phyloP scores from a whole-genome alignment of 2,797 vertebrate genomes.

The Poecilia velifera region DNA sequence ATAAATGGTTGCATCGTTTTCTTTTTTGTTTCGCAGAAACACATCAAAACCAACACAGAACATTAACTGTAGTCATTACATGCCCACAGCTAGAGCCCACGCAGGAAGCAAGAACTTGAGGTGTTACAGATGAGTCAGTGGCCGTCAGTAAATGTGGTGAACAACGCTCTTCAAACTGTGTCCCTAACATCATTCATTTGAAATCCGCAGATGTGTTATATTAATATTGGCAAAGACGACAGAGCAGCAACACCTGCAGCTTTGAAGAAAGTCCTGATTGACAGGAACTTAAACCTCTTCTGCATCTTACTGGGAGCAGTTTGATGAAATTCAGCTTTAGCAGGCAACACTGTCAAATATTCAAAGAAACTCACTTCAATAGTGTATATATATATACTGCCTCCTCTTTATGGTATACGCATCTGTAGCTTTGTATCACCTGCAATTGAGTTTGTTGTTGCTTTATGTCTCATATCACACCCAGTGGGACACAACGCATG shows the following conservation, averaged over 20 bases:
- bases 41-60: conserved; percentile 7
- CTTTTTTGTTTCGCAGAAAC: conserved; percentile 10
- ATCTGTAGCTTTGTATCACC: not conserved
- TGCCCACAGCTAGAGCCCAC: conserved; percentile 21
- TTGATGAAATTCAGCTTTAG: not conserved
- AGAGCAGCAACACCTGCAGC: conserved; percentile 8
- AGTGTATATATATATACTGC: not conserved
- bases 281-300: conserved; percentile 19
- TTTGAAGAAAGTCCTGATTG: conserved; percentile 8
- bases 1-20: not conserved
- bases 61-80: conserved; percentile 20
- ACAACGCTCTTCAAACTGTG: conserved; percentile 21
- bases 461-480: conserved; percentile 21
- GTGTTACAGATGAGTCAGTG: conserved; percentile 35
- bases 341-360: conserved; percentile 23
- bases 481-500: conserved; percentile 3
- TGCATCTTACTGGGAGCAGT: conserved; percentile 25
- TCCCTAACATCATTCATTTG: conserved; percentile 11
- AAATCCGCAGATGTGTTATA: conserved; percentile 1
- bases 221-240: conserved; percentile 3
- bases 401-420: conserved; percentile 6
- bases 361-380: conserved; percentile 21
- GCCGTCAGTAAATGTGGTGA: conserved; percentile 7
- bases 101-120: conserved; percentile 6
- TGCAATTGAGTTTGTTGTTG: not conserved